Conservation (phyloP, 2,888 invertebrate species). For the Eugnorisma glareosa region DNA sequence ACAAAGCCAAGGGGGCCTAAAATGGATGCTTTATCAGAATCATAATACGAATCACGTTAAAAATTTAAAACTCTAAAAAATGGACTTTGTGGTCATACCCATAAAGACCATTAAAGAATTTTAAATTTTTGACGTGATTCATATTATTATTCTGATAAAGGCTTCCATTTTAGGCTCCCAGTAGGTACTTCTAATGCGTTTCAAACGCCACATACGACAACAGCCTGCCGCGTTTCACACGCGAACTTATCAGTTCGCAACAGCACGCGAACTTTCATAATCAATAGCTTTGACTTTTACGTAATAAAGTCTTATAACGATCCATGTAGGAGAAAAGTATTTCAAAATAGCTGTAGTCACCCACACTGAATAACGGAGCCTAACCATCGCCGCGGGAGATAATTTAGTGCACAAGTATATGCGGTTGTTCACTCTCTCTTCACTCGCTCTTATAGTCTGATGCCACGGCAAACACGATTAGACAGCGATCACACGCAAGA, state of each 20-base stretch:
- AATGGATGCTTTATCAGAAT: too few relatives aligned
- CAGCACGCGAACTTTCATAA: constrained; percentile 66
- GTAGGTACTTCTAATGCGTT: constrained; percentile 9
- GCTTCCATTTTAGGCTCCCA: too few relatives aligned
- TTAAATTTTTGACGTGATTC: too few relatives aligned
- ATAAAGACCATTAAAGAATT: too few relatives aligned
- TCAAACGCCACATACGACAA: constrained; percentile 4
- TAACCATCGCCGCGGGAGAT: neutral
- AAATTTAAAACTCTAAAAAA: too few relatives aligned
- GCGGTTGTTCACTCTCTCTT: neutral
- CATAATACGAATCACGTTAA: too few relatives aligned
- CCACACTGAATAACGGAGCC: neutral
- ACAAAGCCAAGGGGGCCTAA: too few relatives aligned
- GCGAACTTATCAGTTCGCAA: constrained; percentile 54
- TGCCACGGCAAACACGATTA: neutral
- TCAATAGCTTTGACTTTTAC: constrained; percentile 64
- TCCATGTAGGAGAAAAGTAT: constrained; percentile 7
- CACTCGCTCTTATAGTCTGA: neutral
- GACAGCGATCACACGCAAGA: neutral
- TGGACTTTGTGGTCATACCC: too few relatives aligned
- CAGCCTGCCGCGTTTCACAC: constrained; percentile 57
- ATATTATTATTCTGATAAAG: too few relatives aligned
- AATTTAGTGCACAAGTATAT: neutral
- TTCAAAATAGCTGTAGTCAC: neutral
- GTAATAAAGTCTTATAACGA: constrained; percentile 26